phyloP scores from a whole-genome alignment of 2,888 invertebrate species.

The Hirtodrosophila duncani region DNA sequence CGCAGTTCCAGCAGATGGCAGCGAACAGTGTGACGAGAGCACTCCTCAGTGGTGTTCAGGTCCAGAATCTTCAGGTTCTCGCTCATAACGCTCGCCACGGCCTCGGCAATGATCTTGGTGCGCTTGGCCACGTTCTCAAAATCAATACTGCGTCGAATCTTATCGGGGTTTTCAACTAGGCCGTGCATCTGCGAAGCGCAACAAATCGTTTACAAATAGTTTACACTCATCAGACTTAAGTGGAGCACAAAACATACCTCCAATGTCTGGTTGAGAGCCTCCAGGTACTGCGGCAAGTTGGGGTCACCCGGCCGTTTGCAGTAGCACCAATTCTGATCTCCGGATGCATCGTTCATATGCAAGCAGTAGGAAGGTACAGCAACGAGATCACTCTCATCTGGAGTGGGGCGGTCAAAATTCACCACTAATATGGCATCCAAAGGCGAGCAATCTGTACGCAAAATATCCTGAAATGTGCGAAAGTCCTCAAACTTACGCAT shows the following conservation, averaged over 20 bases:
- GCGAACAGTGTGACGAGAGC: constrained; percentile 76
- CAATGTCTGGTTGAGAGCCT: constrained; percentile 51
- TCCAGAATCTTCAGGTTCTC: constrained; percentile 58
- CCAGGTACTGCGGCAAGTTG: constrained; percentile 50
- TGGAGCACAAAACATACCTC: constrained; percentile 37
- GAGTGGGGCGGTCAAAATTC: constrained; percentile 60
- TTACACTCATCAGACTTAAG: not conserved
- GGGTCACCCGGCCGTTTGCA: constrained; percentile 68
- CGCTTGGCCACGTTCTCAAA: constrained; percentile 71
- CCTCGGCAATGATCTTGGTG: constrained; percentile 78
- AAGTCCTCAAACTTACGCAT: constrained; percentile 67
- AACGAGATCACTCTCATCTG: constrained; percentile 28
- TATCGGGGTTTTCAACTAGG: constrained; percentile 54
- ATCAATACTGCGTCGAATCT: constrained; percentile 60
- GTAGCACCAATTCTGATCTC: constrained; percentile 60
- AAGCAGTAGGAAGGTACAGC: constrained; percentile 41
- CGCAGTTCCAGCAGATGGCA: constrained; percentile 80
- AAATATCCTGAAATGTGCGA: constrained; percentile 55
- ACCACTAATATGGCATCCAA: constrained; percentile 66
- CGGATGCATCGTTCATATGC: constrained; percentile 7
- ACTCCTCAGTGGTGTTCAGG: constrained; percentile 79
- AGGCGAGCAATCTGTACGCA: constrained; percentile 72
- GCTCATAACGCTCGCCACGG: constrained; percentile 75
- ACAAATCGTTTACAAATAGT: not conserved
- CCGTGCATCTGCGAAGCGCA: constrained; percentile 37